A percentile compares a stretch with the other conserved stretches of the same genome.
Conservation (phyloP, 2,113 vertebrate genomes). For the Takifugu flavidus region DNA sequence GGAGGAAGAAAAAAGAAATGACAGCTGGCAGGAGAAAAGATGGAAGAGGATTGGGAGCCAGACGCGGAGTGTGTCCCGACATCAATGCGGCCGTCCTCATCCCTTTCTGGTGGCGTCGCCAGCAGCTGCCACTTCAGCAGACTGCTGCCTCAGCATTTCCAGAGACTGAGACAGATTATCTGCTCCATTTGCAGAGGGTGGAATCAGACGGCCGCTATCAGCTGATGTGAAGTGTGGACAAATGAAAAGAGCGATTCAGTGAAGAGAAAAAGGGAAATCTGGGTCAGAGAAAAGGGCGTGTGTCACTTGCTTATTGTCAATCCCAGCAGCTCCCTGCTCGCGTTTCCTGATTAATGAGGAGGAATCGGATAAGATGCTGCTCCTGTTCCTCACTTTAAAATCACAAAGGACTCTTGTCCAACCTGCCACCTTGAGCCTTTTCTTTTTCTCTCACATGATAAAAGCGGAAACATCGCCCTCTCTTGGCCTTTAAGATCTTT, state of each 20-base stretch:
- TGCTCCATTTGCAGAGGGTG: constrained; percentile 31
- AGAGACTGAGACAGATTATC: constrained; percentile 27
- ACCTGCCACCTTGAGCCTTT: neutral
- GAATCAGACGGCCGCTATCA: constrained; percentile 26
- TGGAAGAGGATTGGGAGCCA: constrained; percentile 8
- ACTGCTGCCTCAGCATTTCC: constrained; percentile 33
- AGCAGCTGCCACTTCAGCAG: constrained; percentile 14
- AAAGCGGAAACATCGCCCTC: constrained; percentile 24
- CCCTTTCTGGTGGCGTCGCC: constrained; percentile 14
- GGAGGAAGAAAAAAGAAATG: constrained; percentile 2
- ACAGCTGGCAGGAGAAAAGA: constrained; percentile 25
- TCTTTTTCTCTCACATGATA: constrained; percentile 10
- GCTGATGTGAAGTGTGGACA: constrained; percentile 5
- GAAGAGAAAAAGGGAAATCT: neutral
- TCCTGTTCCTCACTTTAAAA: neutral
- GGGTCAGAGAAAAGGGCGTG: neutral
- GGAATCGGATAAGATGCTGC: neutral
- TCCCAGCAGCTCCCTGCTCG: constrained; percentile 5
- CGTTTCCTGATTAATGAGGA: constrained; percentile 4
- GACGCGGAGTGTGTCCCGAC: neutral
- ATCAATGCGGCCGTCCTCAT: constrained; percentile 4
- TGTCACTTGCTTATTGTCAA: neutral
- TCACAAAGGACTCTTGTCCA: neutral
- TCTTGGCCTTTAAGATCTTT: constrained; percentile 4
- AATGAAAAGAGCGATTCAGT: neutral